Evolutionary conservation across 2,888 invertebrate species (phyloP), one percentile per base, ranked within the genome.

Genomic region (Melolontha melolontha): DNA sequence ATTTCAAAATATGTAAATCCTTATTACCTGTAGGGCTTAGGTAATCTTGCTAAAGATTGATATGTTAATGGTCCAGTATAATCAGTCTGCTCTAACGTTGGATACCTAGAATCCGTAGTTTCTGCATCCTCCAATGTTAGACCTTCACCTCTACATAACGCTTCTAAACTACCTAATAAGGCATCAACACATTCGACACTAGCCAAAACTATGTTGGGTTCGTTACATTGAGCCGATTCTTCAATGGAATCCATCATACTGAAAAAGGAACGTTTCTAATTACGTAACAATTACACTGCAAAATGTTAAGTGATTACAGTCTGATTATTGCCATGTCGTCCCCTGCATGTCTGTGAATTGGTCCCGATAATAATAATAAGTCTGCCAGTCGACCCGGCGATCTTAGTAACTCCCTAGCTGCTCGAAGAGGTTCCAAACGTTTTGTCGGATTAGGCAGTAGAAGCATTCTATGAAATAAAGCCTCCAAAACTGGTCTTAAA

Each of bases 191-290:
- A 94, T 75, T 93, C 92, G 0, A 94, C 92, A 72, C 93, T 92
- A 0, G 92, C 91, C 55, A 91, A 87, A n/a, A 94, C 85, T 5
- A 92, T 90, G 69, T 90, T 88, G 12, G 92, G 89, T 72, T 93
- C 92, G 57, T 89, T 91, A 71, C 92, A 92, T 73, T 91, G 90
- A n/a, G 95, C 92, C 69, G 95, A 94, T 83, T 97, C 96, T 83
- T 96, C 95, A 80, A 96, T 92, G 0, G 95, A 94, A 79, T 97
- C 96, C 89, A 96, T 93, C 75, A 95, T 91, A 76, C 96, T 93
- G 76, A 14, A 81, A 81, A 54, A 5, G 14, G 5, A 16, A 47
- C 10, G 34, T 52, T 39, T 40, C 22, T 7, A 62, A 50, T n/a
- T 22, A 34, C 6, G 6, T 54, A 54, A 27, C 29, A 41, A 12